Percentiles rank a stretch among this genome's conserved stretches.
These are phyloP conservation scores for Bombus impatiens DNA, from an alignment of 1,140 invertebrate species.

Conservation along the genomic window DNA sequence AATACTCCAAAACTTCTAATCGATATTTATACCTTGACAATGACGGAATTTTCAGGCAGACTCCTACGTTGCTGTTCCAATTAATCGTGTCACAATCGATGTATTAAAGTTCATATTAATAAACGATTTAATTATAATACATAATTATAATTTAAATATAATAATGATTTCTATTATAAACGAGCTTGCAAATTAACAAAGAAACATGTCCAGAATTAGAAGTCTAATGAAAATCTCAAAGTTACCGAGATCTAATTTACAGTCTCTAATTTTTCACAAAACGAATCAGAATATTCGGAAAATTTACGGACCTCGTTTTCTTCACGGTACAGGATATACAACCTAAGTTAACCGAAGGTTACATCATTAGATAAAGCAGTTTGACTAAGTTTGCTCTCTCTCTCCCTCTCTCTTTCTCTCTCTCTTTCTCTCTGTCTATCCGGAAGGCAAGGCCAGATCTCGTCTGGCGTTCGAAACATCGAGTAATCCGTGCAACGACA, in stretches of 20 bases:
- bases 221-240: too few species aligned
- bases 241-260: background rate
- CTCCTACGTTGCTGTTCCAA: background rate
- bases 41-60: background rate
- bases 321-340: background rate
- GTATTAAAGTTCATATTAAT: background rate
- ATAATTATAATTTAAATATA: too few species aligned
- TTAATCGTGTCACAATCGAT: background rate
- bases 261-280: background rate
- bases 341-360: background rate
- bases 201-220: too few species aligned
- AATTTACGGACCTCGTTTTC: background rate
- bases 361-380: background rate
- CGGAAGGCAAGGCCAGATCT: background rate
- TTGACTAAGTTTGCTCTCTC: background rate
- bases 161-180: too few species aligned
- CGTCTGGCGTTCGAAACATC: background rate
- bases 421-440: background rate
- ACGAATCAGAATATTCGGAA: background rate
- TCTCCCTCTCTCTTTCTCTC: background rate
- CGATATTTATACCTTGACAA: background rate
- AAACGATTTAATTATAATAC: background rate
- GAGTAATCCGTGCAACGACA: slow-evolving; percentile 4
- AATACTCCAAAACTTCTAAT: background rate
- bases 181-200: too few species aligned